A percentile compares a stretch with the other conserved stretches of the same genome.
Evolutionary conservation across 2,797 vertebrate genomes (phyloP).

Genomic region (Rhabdomys pumilio): DNA sequence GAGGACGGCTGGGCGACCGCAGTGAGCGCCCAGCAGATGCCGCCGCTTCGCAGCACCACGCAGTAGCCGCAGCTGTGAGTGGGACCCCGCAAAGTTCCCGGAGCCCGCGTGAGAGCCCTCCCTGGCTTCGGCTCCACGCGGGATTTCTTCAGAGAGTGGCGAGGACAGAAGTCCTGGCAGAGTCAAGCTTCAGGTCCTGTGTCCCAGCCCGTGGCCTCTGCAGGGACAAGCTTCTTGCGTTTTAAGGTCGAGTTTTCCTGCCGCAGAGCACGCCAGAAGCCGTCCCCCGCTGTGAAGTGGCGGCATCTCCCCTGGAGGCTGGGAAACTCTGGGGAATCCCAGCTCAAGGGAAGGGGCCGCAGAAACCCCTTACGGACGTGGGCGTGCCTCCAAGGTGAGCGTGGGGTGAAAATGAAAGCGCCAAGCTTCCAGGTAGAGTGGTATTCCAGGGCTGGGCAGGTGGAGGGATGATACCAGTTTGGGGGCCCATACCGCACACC

Average conservation of each 20-base stretch:
- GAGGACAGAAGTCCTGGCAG: background rate
- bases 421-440: background rate
- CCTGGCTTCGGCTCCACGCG: background rate
- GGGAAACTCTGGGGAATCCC: background rate
- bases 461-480: background rate
- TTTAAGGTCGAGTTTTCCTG: conserved; percentile 43
- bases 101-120: background rate
- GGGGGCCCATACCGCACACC: background rate
- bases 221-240: background rate
- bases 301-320: background rate
- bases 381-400: background rate
- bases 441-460: background rate
- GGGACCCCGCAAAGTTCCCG: conserved; percentile 40
- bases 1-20: background rate
- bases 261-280: background rate
- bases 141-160: background rate
- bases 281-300: background rate
- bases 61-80: background rate
- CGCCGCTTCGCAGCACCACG: background rate
- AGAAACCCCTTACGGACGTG: background rate
- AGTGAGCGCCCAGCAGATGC: background rate
- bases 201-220: background rate
- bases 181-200: background rate
- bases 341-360: background rate
- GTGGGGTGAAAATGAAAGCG: background rate